A percentile compares a stretch with the other conserved stretches of the same genome.
phyloP scores from a whole-genome alignment of 2,113 vertebrate species.

The Osmerus eperlanus region DNA sequence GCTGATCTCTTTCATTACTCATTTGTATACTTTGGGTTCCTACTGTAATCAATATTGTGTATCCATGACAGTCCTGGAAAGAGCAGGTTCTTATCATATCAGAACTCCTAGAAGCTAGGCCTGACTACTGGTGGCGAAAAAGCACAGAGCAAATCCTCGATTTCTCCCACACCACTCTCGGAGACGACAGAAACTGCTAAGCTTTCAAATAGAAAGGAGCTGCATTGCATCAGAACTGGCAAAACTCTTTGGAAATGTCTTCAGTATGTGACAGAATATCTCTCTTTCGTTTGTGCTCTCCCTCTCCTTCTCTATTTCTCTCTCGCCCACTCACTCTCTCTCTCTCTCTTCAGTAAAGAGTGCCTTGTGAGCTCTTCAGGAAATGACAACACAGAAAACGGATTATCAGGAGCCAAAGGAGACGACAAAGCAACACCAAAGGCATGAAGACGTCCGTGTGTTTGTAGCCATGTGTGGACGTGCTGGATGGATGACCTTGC shows the following conservation, averaged over 20 bases:
- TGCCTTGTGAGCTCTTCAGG: slow-evolving; percentile 94
- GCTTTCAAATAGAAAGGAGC: not conserved
- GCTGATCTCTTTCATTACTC: too few species aligned
- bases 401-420: slow-evolving; percentile 86
- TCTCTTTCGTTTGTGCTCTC: not conserved
- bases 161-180: not conserved
- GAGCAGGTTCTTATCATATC: too few species aligned
- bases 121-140: not conserved
- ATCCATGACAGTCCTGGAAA: too few species aligned
- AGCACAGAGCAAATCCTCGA: not conserved
- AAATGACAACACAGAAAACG: slow-evolving; percentile 95
- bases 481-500: slow-evolving; percentile 19
- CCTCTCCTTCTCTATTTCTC: not conserved
- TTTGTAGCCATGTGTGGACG: slow-evolving; percentile 36
- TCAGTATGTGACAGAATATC: not conserved
- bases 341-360: slow-evolving; percentile 79
- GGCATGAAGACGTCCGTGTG: slow-evolving; percentile 74
- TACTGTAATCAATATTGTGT: too few species aligned
- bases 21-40: too few species aligned
- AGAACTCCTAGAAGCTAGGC: not conserved
- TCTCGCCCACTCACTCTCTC: too few species aligned
- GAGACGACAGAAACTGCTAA: not conserved
- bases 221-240: not conserved
- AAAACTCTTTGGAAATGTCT: not conserved
- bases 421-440: slow-evolving; percentile 88